Evolutionary conservation across 2,113 vertebrate species (phyloP).

Genomic region (Xenus cinereus): DNA sequence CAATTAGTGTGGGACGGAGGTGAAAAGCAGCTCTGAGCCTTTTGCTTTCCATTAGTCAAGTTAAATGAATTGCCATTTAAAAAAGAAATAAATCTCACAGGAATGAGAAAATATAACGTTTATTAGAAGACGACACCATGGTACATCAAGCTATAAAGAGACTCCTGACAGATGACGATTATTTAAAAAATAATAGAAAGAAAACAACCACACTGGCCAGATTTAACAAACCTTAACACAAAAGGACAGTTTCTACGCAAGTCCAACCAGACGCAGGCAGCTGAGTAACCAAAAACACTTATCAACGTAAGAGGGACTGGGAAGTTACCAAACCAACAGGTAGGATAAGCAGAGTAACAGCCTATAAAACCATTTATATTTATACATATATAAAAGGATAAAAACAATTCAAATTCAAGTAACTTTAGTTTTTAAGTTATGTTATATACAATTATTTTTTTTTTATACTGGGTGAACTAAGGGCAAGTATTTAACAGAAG

Average conservation of each 20-base stretch:
- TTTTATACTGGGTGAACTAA: background rate
- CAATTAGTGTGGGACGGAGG: background rate
- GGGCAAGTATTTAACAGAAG: conserved; percentile 29
- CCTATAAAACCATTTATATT: conserved; percentile 55
- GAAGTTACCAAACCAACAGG: conserved; percentile 42
- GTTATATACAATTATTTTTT: conserved; percentile 47
- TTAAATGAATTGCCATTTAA: background rate
- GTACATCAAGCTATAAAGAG: conserved; percentile 54
- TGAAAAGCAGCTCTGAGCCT: background rate
- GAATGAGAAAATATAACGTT: conserved; percentile 72
- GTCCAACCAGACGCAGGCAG: conserved; percentile 43
- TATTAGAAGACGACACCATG: conserved; percentile 69
- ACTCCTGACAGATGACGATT: conserved; percentile 37
- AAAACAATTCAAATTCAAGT: conserved; percentile 72
- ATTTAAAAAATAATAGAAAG: conserved; percentile 29
- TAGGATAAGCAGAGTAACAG: conserved; percentile 41
- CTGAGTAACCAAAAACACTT: conserved; percentile 18
- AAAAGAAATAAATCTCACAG: conserved; percentile 41
- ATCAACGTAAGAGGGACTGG: background rate
- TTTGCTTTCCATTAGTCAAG: background rate
- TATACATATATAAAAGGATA: conserved; percentile 55
- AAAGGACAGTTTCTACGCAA: conserved; percentile 29
- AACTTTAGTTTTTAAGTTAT: conserved; percentile 68
- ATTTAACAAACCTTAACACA: conserved; percentile 56
- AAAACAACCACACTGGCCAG: background rate